Base-by-base conservation (phyloP, 2,888 invertebrate genomes). In the Homarus gammarus region DNA sequence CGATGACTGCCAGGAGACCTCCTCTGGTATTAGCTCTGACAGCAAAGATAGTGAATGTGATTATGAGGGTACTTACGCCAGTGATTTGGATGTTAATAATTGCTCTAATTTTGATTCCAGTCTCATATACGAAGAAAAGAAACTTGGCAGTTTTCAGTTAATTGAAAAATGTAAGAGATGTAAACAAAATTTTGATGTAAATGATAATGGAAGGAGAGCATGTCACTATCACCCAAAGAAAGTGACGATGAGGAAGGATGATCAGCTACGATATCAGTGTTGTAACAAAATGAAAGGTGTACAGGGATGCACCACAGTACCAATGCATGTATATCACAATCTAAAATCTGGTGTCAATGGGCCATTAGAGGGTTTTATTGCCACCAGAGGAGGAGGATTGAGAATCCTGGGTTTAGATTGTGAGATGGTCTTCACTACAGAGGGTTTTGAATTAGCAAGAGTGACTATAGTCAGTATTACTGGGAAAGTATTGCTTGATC, bases 241-340 rank as follows among this genome's bases (percentile, higher is more conserved):
- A 61, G 85, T 91, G 72, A 84, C 84, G 33, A 86, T 85, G 92
- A 92, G 85, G 90, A 92, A 8, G 92, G 93, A 92, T 83, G 84
- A 70, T 18, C 96, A 94, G 94, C 95, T 91, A 31, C 75, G 75
- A 22, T 91, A 89, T 12, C 97, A 97, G 93, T 97, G 97, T 93
- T 94, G 94, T 12, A 94, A 93, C 27, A 93, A 94, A 0, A 93
- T 94, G 33, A 94, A 94, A 12, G 94, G 95, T 0, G 93, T 94
- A 72, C 56, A 75, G 18, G 97, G 97, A 0, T 98, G 97, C 94
- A 95, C 95, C 8, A 94, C 94, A 2, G 95, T 95, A 0, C 95
- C 95, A 15, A 94, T 95, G 89, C 98, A 98, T 93, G 97, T 98
- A 0, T 97, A 97, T 97, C 95, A 95, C 79, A 97, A 97, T 0